Evolutionary conservation across 1,140 invertebrate genomes (phyloP), one percentile per base, ranked within the genome.

Genomic region (Asobara japonica): DNA sequence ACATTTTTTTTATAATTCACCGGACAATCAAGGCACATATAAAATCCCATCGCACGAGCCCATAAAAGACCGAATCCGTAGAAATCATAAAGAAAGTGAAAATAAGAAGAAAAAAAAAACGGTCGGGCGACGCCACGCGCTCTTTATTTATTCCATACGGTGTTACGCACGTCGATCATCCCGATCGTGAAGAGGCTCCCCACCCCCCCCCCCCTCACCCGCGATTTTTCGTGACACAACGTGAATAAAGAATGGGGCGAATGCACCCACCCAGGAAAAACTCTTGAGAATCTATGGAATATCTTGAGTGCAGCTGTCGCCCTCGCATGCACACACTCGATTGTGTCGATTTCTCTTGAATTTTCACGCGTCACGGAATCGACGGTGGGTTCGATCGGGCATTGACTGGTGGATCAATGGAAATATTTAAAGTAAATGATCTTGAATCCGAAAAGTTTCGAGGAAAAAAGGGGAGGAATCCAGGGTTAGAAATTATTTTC

Each of bases 61-160:
- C 11, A 62, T n/a, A 31, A 62, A 73, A 36, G 51, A 51, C 31
- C 18, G 20, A 66, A 22, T 36, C 16, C 13, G 25, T 56, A 18
- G 22, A 67, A 65, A 56, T 25, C 36, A 56, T 65, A 33, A 66
- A 66, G 33, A 36, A 41, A 65, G 33, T 27, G 41, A n/a, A 56
- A 66, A 33, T 25, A 56, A 33, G 27, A 51, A 38, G 29, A 68
- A 62, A 69, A 69, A 69, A 69, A 69, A 56, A 30, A 18, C 31
- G 48, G 68, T 30, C 29, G 27, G 27, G 60, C 60, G 60, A 62
- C 29, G n/a, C 69, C 78, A 75, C 77, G 74, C 76, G 77, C 71
- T 79, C 77, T 79, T 51, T 80, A 77, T 82, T 80, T 82, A 80
- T 80, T 80, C 60, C 73, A 45, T 75, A 51, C 67, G 31, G 69